A percentile compares a stretch with the other conserved stretches of the same genome.
These are phyloP conservation scores for Platorchestia sp. DNA, from an alignment of 1,140 invertebrate genomes.

Conservation along the genomic window DNA sequence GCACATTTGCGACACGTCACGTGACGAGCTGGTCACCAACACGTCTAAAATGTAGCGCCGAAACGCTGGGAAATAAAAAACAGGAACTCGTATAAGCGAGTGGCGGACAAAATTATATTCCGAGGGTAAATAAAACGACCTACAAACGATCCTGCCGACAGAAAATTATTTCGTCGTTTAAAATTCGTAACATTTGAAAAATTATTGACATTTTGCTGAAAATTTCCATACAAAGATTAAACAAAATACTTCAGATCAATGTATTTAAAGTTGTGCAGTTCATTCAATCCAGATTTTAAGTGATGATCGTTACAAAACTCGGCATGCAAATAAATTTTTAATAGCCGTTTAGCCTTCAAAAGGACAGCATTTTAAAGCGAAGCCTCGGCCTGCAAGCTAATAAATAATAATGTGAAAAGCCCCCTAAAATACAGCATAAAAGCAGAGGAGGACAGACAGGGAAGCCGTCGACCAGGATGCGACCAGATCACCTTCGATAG, in stretches of 20 bases:
- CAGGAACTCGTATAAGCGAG: not conserved
- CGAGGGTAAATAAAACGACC: not conserved
- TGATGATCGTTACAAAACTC: not conserved
- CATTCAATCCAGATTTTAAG: not conserved
- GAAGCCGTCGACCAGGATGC: not conserved
- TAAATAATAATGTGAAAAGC: not conserved
- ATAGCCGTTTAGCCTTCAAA: not conserved
- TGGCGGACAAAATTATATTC: not conserved
- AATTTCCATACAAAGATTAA: not conserved
- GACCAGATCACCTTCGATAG: slow-evolving; percentile 23
- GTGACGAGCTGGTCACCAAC: not conserved
- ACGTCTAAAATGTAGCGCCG: not conserved
- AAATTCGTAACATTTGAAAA: not conserved
- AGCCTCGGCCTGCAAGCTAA: not conserved
- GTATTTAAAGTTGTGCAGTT: not conserved
- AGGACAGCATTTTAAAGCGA: not conserved
- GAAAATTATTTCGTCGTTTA: not conserved
- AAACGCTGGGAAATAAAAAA: not conserved
- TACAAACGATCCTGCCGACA: not conserved
- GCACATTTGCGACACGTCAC: not conserved
- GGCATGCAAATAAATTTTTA: not conserved
- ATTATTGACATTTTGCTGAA: not conserved
- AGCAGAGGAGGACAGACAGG: slow-evolving; percentile 2
- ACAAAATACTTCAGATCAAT: not conserved
- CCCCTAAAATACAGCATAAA: not conserved